phyloP scores from a whole-genome alignment of 2,113 vertebrate species.

The Gavialis gangeticus region DNA sequence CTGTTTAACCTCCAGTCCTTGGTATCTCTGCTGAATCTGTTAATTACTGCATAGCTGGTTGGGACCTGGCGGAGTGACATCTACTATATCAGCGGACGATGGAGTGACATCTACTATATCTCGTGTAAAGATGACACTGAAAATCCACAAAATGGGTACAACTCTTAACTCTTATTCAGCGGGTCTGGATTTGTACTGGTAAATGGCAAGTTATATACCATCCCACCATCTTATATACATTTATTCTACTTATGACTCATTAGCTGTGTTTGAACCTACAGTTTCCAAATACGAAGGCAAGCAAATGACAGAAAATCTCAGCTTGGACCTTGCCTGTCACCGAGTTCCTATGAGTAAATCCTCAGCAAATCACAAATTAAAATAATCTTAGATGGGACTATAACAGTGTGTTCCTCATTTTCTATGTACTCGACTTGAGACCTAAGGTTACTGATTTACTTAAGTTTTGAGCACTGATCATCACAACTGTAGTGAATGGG shows the following conservation, averaged over 20 bases:
- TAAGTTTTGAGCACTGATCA: not conserved
- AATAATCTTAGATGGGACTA: not conserved
- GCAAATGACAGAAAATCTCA: not conserved
- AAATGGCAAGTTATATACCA: not conserved
- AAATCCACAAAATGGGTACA: rapidly evolving
- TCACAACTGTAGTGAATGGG: not conserved
- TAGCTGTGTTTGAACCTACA: rapidly evolving
- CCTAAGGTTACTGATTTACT: rapidly evolving
- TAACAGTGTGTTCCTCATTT: not conserved
- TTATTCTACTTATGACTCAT: not conserved
- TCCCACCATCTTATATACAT: not conserved
- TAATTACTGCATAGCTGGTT: not conserved
- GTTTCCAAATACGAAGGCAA: not conserved
- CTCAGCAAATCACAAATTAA: not conserved
- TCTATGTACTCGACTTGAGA: not conserved
- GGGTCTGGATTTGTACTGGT: not conserved
- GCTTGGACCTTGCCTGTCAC: not conserved
- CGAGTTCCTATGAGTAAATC: not conserved
- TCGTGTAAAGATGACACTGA: rapidly evolving
- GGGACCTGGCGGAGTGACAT: too few species aligned
- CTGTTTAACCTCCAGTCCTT: too few species aligned
- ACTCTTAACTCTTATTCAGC: not conserved
- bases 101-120: too few species aligned
- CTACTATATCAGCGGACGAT: too few species aligned
- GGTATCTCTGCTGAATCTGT: not conserved